Conservation (phyloP, 1,140 invertebrate genomes). For the Calosoma granatense region DNA sequence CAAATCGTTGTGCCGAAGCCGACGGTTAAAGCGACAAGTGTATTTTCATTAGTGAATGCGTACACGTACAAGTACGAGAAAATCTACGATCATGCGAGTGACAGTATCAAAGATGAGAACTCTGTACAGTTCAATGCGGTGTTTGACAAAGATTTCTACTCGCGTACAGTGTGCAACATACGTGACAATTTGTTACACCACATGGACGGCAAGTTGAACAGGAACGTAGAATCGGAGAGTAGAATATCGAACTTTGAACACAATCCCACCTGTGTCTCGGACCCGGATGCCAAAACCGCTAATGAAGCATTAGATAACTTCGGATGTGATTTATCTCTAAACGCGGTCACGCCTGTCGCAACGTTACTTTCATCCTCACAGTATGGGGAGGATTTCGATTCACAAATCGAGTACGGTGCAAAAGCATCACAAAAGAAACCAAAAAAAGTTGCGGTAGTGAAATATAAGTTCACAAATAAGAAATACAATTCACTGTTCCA, state of each 20-base stretch:
- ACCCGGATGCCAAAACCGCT: conserved; percentile 18
- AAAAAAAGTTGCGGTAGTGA: conserved; percentile 28
- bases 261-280: conserved; percentile 13
- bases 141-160: conserved; percentile 48
- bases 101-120: conserved; percentile 27
- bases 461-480: conserved; percentile 32
- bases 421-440: conserved; percentile 32
- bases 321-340: conserved; percentile 38
- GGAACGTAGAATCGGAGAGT: conserved; percentile 27
- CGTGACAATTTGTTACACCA: conserved; percentile 51
- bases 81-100: conserved; percentile 34
- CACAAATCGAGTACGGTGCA: conserved; percentile 31
- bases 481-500: conserved; percentile 33
- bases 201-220: conserved; percentile 49
- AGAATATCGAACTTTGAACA: conserved; percentile 32
- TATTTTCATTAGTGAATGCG: conserved; percentile 13
- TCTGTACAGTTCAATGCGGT: conserved; percentile 33
- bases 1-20: neutral
- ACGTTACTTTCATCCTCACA: conserved; percentile 25
- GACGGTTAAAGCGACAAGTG: conserved; percentile 13
- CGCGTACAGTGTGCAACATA: conserved; percentile 48
- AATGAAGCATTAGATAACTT: conserved; percentile 24
- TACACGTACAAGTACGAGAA: conserved; percentile 20
- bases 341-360: conserved; percentile 40
- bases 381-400: conserved; percentile 31